These are phyloP conservation scores for Raja brachyura DNA, from an alignment of 2,113 vertebrate species.

Conservation along the genomic window DNA sequence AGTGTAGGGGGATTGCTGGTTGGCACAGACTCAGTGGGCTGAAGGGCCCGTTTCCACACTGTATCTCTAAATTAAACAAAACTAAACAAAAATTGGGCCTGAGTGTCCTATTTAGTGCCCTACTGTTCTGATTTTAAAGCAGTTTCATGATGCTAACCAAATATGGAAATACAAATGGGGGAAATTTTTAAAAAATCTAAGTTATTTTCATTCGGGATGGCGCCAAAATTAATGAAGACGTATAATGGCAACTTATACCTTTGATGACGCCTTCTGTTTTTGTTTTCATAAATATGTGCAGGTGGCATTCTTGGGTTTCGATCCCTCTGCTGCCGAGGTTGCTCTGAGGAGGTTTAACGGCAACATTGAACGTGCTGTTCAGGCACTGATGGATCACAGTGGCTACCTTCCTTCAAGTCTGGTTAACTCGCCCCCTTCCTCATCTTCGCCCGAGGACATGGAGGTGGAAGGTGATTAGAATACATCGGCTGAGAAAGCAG, in stretches of 20 bases:
- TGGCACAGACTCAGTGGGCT: too few species aligned
- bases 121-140: too few species aligned
- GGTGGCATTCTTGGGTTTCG: slow-evolving; percentile 78
- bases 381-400: slow-evolving; percentile 71
- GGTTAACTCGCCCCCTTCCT: slow-evolving; percentile 49
- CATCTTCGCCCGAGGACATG: slow-evolving; percentile 56
- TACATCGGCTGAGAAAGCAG: neutral
- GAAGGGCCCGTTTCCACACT: too few species aligned
- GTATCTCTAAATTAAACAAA: too few species aligned
- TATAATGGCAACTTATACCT: neutral
- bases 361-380: slow-evolving; percentile 69
- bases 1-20: too few species aligned
- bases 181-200: neutral
- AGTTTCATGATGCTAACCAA: too few species aligned
- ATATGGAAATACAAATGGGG: too few species aligned
- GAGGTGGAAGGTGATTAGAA: slow-evolving; percentile 56
- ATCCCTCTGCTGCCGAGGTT: slow-evolving; percentile 51
- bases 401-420: slow-evolving; percentile 63
- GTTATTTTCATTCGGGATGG: neutral
- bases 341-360: slow-evolving; percentile 67
- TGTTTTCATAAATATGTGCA: slow-evolving; percentile 43
- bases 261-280: neutral
- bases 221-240: neutral
- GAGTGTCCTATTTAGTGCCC: too few species aligned
- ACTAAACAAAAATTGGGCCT: too few species aligned